Evolutionary conservation across 2,797 vertebrate species (phyloP).

Genomic region (Stomatorhinus walkeri): DNA sequence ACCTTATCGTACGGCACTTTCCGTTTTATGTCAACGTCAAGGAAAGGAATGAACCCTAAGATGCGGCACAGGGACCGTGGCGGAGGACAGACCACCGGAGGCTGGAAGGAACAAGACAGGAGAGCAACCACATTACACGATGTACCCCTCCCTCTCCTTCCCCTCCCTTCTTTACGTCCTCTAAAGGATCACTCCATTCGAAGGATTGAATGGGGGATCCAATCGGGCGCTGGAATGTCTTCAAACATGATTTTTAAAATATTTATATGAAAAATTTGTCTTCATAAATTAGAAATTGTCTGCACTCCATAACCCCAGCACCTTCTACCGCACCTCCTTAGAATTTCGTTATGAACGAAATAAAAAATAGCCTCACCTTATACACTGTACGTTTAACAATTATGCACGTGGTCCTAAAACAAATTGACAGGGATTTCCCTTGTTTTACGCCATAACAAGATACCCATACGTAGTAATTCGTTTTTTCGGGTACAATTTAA

Average conservation of each 20-base stretch:
- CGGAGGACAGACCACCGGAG: neutral
- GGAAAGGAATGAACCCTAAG: slow-evolving; percentile 13
- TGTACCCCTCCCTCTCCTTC: slow-evolving; percentile 38
- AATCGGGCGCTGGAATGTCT: neutral
- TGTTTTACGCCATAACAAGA: neutral
- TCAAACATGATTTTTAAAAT: neutral
- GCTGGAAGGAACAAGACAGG: neutral
- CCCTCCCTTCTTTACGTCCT: slow-evolving; percentile 21
- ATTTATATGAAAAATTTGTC: neutral
- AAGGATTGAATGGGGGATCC: slow-evolving; percentile 20
- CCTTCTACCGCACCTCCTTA: neutral
- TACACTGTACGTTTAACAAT: neutral
- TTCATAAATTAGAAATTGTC: neutral
- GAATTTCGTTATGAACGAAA: neutral
- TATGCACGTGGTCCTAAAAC: neutral
- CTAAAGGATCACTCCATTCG: slow-evolving; percentile 40
- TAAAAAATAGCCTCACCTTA: neutral
- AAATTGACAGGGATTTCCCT: slow-evolving; percentile 3
- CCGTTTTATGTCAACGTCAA: neutral
- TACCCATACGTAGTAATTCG: neutral
- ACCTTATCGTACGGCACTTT: neutral
- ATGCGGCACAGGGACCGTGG: neutral
- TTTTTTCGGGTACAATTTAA: neutral
- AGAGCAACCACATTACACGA: slow-evolving; percentile 41
- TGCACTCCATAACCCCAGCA: neutral